These are phyloP conservation scores for Drosophila funebris DNA, from an alignment of 1,140 invertebrate genomes.

Conservation along the genomic window DNA sequence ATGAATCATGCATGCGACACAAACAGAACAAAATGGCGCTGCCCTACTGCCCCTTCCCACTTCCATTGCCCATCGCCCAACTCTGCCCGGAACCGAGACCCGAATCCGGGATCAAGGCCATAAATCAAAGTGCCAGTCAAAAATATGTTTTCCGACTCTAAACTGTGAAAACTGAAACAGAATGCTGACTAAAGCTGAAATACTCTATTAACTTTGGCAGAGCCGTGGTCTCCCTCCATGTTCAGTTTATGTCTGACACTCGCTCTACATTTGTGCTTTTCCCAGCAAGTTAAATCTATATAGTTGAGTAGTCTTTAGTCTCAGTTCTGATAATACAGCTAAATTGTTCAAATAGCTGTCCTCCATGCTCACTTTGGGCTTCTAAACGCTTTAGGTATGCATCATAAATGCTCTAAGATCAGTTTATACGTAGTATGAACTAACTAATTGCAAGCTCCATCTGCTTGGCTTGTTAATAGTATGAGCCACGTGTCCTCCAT, in stretches of 20 bases:
- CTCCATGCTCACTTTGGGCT: background rate
- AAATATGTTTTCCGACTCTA: constrained; percentile 68
- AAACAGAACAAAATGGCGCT: constrained; percentile 64
- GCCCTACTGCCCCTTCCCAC: background rate
- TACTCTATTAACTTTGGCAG: background rate
- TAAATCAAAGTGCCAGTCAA: constrained; percentile 77
- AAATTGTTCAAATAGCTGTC: background rate
- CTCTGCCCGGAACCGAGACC: background rate
- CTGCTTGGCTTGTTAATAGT: too few species aligned
- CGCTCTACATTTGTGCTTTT: background rate
- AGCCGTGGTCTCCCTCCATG: background rate
- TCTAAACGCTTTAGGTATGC: background rate
- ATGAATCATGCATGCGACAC: constrained; percentile 78
- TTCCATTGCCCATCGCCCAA: background rate
- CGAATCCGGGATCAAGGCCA: constrained; percentile 43
- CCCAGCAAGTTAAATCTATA: background rate
- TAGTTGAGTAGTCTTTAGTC: background rate
- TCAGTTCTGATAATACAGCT: background rate
- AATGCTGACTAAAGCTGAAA: background rate
- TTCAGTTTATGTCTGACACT: background rate
- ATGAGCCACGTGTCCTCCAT: background rate
- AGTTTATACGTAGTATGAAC: too few species aligned
- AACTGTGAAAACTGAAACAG: constrained; percentile 6
- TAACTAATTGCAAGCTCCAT: too few species aligned
- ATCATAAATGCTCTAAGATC: too few species aligned